Evolutionary conservation across 2,888 invertebrate genomes (phyloP).

Genomic region (Philereme transversata): DNA sequence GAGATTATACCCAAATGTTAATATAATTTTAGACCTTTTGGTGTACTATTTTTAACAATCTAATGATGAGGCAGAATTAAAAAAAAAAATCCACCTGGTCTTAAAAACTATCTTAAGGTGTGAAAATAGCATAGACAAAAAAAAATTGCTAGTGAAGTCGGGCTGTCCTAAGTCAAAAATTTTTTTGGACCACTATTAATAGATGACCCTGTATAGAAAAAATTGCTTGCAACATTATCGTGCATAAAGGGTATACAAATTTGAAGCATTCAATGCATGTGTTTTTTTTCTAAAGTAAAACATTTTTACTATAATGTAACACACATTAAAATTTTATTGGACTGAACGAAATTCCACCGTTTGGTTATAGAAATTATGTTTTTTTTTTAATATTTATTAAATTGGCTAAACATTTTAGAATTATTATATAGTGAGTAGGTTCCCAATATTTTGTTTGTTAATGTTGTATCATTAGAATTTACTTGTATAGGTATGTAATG

Average conservation of each 20-base stretch:
- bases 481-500: not conserved
- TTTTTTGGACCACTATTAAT: no score
- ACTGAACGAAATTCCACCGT: conserved; percentile 43
- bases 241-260: not conserved
- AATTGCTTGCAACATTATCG: no score
- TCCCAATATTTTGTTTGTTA: not conserved
- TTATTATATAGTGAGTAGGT: not conserved
- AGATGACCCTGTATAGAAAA: no score
- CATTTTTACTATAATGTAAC: conserved; percentile 14
- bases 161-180: no score
- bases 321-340: conserved; percentile 22
- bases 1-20: no score
- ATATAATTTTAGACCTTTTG: no score
- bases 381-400: conserved; percentile 8
- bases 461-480: not conserved
- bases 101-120: no score
- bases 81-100: no score
- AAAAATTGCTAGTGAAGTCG: no score
- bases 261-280: conserved; percentile 39
- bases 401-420: conserved; percentile 13
- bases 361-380: conserved; percentile 28
- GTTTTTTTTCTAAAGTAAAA: conserved; percentile 7
- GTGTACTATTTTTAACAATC: no score
- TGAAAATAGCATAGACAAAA: no score
- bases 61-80: no score